Conservation (phyloP, 2,888 invertebrate genomes). For the Drosophila acutilabella region DNA sequence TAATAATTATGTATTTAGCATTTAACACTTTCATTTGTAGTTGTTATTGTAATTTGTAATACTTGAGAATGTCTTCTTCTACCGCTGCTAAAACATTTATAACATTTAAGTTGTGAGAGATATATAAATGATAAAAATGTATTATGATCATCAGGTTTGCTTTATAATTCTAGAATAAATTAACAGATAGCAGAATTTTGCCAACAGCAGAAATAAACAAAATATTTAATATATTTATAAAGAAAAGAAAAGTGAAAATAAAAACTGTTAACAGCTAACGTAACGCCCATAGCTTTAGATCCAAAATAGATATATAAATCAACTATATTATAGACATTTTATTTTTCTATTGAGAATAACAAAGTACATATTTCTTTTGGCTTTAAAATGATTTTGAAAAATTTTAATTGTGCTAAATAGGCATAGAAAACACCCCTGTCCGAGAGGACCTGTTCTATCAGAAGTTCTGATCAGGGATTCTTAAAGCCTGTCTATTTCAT, state of each 20-base stretch:
- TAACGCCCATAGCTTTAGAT: constrained; percentile 1
- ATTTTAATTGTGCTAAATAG: too few relatives aligned
- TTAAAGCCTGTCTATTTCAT: too few relatives aligned
- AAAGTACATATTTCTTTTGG: constrained; percentile 10
- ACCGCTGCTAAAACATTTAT: constrained; percentile 19
- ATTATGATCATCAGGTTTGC: constrained; percentile 47
- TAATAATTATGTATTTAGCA: constrained; percentile 65
- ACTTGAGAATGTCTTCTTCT: constrained; percentile 43
- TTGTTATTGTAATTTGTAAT: constrained; percentile 59
- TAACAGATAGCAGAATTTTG: constrained; percentile 14
- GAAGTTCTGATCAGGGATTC: too few relatives aligned
- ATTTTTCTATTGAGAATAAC: constrained; percentile 57
- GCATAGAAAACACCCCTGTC: too few relatives aligned
- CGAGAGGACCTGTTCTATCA: too few relatives aligned
- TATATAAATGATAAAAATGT: constrained; percentile 23
- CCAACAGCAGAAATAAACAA: constrained; percentile 3
- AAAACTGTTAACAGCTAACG: constrained; percentile 5
- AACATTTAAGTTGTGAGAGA: neutral
- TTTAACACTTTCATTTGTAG: constrained; percentile 53
- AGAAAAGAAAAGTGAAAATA: neutral
- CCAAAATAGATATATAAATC: constrained; percentile 15
- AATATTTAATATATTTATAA: neutral
- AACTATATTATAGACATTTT: constrained; percentile 51
- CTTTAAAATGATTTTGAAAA: neutral
- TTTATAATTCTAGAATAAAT: constrained; percentile 5